Conservation (phyloP, 1,140 invertebrate genomes). For the Neodiprion pinetum region DNA sequence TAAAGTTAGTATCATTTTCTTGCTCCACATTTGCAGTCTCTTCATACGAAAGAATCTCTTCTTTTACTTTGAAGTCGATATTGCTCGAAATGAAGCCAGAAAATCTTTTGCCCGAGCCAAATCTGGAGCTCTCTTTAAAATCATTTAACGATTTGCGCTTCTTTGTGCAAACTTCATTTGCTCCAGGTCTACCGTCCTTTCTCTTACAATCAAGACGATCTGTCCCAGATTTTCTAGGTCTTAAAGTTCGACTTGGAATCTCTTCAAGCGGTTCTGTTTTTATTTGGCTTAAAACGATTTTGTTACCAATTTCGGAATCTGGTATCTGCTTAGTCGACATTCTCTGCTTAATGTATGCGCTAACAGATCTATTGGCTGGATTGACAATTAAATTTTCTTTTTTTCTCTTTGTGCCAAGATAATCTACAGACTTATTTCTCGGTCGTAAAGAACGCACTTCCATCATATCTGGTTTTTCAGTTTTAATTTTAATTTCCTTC, state of each 20-base stretch:
- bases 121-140: neutral
- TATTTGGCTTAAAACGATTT: constrained; percentile 26
- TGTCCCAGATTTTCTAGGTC: constrained; percentile 38
- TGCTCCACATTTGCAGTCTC: constrained; percentile 14
- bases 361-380: neutral
- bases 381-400: constrained; percentile 2
- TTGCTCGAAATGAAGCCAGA: constrained; percentile 9
- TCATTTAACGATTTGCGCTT: neutral
- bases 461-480: neutral
- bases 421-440: constrained; percentile 37
- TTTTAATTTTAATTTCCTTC: neutral
- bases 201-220: constrained; percentile 21
- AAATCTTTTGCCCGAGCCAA: neutral
- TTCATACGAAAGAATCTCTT: constrained; percentile 11
- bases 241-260: constrained; percentile 29
- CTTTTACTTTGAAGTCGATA: constrained; percentile 10
- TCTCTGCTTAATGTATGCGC: neutral
- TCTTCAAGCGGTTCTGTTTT: constrained; percentile 11
- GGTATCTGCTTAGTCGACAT: constrained; percentile 16
- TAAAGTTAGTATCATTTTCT: neutral
- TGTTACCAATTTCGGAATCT: constrained; percentile 6
- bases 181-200: constrained; percentile 8
- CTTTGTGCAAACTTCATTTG: neutral
- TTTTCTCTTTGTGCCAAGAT: constrained; percentile 32
- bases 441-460: constrained; percentile 29